These are phyloP conservation scores for Crypturellus undulatus DNA, from an alignment of 2,113 vertebrate species.

Conservation along the genomic window DNA sequence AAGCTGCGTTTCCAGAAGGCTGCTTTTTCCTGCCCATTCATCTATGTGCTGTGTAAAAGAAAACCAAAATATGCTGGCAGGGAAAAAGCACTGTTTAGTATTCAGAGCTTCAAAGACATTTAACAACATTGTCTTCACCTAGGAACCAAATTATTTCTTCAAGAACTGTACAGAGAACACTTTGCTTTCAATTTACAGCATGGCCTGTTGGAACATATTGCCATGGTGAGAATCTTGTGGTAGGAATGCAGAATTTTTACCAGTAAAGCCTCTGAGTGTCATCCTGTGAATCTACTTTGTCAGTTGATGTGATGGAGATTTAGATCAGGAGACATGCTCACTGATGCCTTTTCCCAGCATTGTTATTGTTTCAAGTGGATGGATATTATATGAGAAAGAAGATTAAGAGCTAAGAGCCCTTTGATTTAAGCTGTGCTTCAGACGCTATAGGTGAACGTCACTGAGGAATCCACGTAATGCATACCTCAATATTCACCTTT, in stretches of 20 bases:
- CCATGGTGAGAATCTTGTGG: neutral
- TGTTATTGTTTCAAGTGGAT: neutral
- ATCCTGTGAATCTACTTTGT: neutral
- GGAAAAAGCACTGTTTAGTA: conserved; percentile 31
- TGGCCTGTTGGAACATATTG: neutral
- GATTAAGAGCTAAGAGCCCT: neutral
- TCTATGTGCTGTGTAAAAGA: neutral
- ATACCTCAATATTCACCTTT: neutral
- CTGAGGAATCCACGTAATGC: neutral
- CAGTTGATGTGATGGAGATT: neutral
- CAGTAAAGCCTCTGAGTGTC: neutral
- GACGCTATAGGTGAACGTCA: neutral
- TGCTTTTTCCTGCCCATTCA: conserved; percentile 6
- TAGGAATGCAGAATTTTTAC: neutral
- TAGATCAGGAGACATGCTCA: neutral
- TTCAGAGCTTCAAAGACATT: conserved; percentile 31
- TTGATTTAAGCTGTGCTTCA: neutral
- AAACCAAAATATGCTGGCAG: conserved; percentile 1
- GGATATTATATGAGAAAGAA: neutral
- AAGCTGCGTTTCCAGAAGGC: conserved; percentile 40
- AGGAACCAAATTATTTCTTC: conserved; percentile 53
- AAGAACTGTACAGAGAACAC: conserved; percentile 30
- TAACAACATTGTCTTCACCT: conserved; percentile 39
- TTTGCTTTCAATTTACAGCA: conserved; percentile 22
- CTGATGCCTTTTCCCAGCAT: neutral